These are phyloP conservation scores for Oophaga sylvatica DNA, from an alignment of 2,797 vertebrate species.

Conservation along the genomic window DNA sequence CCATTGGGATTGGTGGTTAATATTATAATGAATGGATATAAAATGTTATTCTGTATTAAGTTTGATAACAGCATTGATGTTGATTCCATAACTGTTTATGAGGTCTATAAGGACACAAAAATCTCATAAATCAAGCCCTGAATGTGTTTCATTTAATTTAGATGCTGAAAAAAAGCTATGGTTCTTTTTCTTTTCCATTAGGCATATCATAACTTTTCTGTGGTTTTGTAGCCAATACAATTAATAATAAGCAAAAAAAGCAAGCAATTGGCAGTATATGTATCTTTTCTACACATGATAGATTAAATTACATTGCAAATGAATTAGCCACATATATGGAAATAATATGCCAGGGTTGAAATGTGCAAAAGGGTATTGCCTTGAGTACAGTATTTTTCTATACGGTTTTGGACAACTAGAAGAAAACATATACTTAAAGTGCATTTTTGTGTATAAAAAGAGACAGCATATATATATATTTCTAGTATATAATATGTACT, in stretches of 20 bases:
- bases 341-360: no score
- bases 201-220: constrained; percentile 17
- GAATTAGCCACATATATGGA: no score
- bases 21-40: background rate
- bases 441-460: no score
- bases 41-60: background rate
- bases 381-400: no score
- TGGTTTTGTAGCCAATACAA: background rate
- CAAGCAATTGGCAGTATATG: no score
- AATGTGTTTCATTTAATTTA: constrained; percentile 1
- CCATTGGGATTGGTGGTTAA: constrained; percentile 13
- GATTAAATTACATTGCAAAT: no score
- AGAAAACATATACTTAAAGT: no score
- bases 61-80: background rate
- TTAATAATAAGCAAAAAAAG: background rate
- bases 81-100: background rate
- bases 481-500: no score
- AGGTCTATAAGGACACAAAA: background rate
- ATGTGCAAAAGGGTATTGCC: no score
- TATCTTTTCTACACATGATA: no score
- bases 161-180: background rate
- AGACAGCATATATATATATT: no score
- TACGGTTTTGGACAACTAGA: no score
- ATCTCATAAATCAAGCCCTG: constrained; percentile 1
- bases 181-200: background rate